Percentiles rank a stretch among this genome's conserved stretches.
Conservation (phyloP, 2,113 vertebrate species). For the Pseudorhombus dupliciocellatus region DNA sequence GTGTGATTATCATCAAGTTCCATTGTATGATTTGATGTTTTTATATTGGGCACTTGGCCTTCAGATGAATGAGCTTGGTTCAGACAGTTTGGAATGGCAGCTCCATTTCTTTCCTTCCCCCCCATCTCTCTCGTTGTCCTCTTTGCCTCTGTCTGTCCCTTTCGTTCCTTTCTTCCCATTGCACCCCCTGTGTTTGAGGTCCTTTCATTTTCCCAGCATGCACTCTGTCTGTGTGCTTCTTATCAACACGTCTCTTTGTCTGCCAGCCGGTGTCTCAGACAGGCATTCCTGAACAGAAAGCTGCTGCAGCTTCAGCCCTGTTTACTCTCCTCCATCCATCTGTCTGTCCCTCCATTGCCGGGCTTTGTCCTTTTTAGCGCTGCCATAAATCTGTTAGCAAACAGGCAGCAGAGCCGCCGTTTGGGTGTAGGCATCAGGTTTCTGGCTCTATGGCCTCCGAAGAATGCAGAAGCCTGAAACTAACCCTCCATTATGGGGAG, state of each 20-base stretch:
- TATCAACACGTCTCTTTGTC: conserved; percentile 71
- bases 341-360: conserved; percentile 53
- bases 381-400: conserved; percentile 84
- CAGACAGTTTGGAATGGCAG: conserved; percentile 13
- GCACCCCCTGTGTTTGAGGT: conserved; percentile 26
- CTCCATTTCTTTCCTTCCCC: conserved; percentile 22
- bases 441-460: conserved; percentile 74
- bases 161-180: conserved; percentile 24
- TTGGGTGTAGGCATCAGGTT: conserved; percentile 79
- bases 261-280: conserved; percentile 60
- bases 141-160: neutral
- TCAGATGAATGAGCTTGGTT: conserved; percentile 37
- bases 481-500: conserved; percentile 81
- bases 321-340: conserved; percentile 65
- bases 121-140: neutral
- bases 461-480: conserved; percentile 77
- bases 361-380: conserved; percentile 80
- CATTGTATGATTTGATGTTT: conserved; percentile 7
- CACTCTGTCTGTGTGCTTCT: conserved; percentile 48
- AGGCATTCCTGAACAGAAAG: conserved; percentile 62
- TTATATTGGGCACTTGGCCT: conserved; percentile 33
- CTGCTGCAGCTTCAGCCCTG: conserved; percentile 52
- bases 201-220: conserved; percentile 63
- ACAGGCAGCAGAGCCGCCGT: conserved; percentile 72
- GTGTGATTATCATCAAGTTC: conserved; percentile 15